Evolutionary conservation across 2,113 vertebrate species (phyloP).

Genomic region (Pseudorectes ferrugineus): DNA sequence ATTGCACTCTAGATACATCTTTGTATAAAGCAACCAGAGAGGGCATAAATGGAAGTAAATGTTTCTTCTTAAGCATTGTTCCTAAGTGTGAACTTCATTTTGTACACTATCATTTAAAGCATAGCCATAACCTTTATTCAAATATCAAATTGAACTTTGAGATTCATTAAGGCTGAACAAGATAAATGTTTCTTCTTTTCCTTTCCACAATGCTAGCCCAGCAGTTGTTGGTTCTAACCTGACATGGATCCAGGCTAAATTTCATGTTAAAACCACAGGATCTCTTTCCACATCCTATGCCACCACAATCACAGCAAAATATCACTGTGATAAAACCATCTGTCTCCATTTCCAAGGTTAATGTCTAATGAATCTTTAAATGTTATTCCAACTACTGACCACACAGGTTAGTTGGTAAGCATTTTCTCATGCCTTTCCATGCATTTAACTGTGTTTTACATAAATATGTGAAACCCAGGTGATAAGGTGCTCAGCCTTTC

Average conservation of each 20-base stretch:
- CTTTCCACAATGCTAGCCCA: neutral
- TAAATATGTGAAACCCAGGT: neutral
- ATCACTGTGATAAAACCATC: neutral
- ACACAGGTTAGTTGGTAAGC: neutral
- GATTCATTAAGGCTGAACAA: neutral
- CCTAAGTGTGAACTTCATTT: constrained; percentile 3
- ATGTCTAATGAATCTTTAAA: neutral
- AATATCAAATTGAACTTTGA: neutral
- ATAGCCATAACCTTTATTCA: neutral
- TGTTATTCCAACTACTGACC: neutral
- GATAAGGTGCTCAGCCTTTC: neutral
- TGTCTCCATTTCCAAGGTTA: neutral
- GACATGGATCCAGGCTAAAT: neutral
- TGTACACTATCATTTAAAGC: neutral
- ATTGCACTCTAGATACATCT: neutral
- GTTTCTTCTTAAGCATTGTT: neutral
- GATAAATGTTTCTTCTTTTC: neutral
- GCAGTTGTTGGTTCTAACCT: neutral
- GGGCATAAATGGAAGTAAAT: neutral
- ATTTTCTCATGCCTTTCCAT: neutral
- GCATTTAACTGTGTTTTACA: neutral
- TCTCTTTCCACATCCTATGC: neutral
- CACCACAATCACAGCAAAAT: neutral
- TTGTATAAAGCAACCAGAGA: neutral
- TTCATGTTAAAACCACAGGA: neutral